Conservation (phyloP, 2,888 invertebrate species). For the Latrodectus hesperus region DNA sequence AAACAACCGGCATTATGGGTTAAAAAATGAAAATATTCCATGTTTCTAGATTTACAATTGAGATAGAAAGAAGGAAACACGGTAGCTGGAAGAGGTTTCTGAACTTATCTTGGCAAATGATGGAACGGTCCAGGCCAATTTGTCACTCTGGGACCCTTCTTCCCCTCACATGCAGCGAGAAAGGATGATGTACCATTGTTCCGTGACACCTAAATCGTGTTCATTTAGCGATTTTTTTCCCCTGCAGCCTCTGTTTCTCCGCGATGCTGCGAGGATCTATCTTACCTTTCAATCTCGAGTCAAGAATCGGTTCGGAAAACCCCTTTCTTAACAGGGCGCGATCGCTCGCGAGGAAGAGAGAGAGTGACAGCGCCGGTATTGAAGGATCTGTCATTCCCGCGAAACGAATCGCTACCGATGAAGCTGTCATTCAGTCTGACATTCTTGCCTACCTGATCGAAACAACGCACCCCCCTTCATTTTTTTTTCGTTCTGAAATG, state of each 20-base stretch:
- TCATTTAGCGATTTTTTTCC: background rate
- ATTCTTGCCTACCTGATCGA: background rate
- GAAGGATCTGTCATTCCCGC: constrained; percentile 1
- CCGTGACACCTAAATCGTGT: constrained; percentile 19
- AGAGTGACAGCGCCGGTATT: background rate
- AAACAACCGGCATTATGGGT: background rate
- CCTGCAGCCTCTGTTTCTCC: background rate
- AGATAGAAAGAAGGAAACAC: constrained; percentile 5
- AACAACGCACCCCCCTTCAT: background rate
- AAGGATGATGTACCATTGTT: constrained; percentile 19
- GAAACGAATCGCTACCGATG: background rate
- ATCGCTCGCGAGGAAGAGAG: background rate
- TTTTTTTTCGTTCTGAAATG: background rate
- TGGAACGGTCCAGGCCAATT: constrained; percentile 2
- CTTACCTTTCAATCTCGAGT: background rate
- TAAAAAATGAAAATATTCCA: background rate
- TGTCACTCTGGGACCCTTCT: background rate
- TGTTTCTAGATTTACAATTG: constrained; percentile 1
- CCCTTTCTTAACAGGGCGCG: background rate
- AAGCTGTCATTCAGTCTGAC: constrained; percentile 2
- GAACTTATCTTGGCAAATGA: background rate
- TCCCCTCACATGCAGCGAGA: background rate
- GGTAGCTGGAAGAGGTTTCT: constrained; percentile 2
- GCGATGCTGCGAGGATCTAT: background rate
- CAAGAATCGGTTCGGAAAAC: background rate